Evolutionary conservation across 2,113 vertebrate genomes (phyloP), one percentile per base, ranked within the genome.

Genomic region (Gorsachius goisagi): DNA sequence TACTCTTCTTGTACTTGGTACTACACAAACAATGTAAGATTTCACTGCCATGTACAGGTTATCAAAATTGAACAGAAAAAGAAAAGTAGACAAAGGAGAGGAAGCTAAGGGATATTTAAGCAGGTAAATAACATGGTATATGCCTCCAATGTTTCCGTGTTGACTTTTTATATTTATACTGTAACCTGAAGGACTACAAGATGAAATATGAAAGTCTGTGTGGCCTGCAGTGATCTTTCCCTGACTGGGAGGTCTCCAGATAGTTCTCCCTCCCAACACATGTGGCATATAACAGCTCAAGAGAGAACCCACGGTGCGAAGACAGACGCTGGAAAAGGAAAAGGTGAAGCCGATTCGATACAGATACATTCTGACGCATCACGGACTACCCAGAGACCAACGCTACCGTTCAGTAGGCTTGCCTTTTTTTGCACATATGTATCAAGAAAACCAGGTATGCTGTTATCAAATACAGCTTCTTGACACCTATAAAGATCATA

Each of bases 41-140:
- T 45, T 18, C 0, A 0, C 63, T 58, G 52, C 56, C 23, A 19
- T 2, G 9, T 6, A 16, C 10, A 9, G 8, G 15, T 35, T 44
- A 69, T 41, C 17, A 47, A 64, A 71, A 59, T 9, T 66, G 58
- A 71, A 59, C 33, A 41, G 30, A 32, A 68, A 60, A 47, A 62
- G 6, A 37, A 30, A 72, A 64, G 30, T 26, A 30, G 12, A 9
- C 12, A 80, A 66, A 72, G 58, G 11, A 52, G 39, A 32, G 8
- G 26, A 20, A 52, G 28, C 35, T 63, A 71, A 71, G 24, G 19
- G 28, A 59, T 58, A 64, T 33, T 52, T 52, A 59, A 71, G 22
- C 14, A 67, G 35, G 30, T 32, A 24, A 45, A n/a, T 58, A 73
- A 59, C 1, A 0, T 32, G n/a, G 17, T 52, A 58, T 12, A 26